phyloP scores from a whole-genome alignment of 2,113 vertebrate species.

The Pontoporia blainvillei region DNA sequence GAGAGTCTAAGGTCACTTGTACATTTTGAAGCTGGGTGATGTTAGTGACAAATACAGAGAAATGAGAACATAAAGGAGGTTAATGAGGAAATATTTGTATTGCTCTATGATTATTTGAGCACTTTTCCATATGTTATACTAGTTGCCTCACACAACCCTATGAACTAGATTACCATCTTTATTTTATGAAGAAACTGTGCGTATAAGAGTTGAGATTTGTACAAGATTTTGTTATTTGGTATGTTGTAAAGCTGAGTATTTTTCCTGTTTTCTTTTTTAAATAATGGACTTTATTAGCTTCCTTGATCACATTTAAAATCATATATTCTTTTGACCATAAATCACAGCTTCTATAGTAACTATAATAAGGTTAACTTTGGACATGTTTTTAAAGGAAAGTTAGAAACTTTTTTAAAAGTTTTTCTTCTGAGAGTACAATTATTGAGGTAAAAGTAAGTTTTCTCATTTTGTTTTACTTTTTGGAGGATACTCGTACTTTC shows the following conservation, averaged over 20 bases:
- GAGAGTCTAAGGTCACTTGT: not conserved
- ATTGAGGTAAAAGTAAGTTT: not conserved
- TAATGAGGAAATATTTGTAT: not conserved
- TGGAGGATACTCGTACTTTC: not conserved
- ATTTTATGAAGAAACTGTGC: not conserved
- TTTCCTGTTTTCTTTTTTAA: not conserved
- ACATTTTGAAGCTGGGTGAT: not conserved
- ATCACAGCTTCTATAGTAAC: not conserved
- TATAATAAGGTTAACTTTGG: not conserved
- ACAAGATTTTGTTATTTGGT: not conserved
- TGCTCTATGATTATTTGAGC: not conserved
- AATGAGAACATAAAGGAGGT: not conserved
- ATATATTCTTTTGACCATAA: not conserved
- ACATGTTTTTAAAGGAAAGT: not conserved
- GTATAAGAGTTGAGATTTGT: not conserved
- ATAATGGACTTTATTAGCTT: not conserved
- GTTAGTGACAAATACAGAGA: not conserved
- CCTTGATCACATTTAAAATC: not conserved
- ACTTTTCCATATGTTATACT: not conserved
- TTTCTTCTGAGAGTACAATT: not conserved
- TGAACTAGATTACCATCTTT: not conserved
- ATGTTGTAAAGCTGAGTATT: not conserved
- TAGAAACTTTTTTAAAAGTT: not conserved
- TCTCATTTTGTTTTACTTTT: not conserved
- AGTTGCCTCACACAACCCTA: not conserved